Evolutionary conservation across 1,140 invertebrate species (phyloP), one percentile per base, ranked within the genome.

Genomic region (Euglossa dilemma): DNA sequence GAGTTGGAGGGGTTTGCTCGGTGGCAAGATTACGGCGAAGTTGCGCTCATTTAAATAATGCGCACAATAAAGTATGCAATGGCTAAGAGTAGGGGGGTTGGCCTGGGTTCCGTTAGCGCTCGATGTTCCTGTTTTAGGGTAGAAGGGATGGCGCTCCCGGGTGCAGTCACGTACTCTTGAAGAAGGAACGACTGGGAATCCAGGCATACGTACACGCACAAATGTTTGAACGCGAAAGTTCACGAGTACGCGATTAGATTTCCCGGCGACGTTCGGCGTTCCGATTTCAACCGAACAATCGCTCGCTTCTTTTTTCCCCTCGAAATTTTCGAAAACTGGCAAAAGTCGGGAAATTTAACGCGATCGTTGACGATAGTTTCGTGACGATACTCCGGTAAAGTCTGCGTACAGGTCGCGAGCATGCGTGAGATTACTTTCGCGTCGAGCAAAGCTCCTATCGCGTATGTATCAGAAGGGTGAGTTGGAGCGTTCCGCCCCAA

Each of bases 1-100:
- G 64, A 66, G 80, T 72, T 59, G 78, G 86, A 56, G 81, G 82
- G 81, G 72, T 70, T 86, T 76, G 80, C 88, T 89, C 85, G 87
- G 87, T 88, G 80, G 89, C 85, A 91, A 92, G 91, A 93, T 93
- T 93, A 93, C 90, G 87, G 85, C 81, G 80, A 90, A 90, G 88
- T 91, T 90, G 91, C 87, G 87, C 91, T 93, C 91, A 93, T 93
- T 93, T 93, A 91, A 93, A 93, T 93, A 93, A 93, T 93, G 92
- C 88, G 88, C 87, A 92, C 91, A 90, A 93, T 93, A 93, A 93
- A 93, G 88, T 92, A 92, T 92, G 91, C 92, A 91, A 92, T 91
- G 90, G 86, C 87, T 73, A 80, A 82, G 80, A 75, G 72, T 25
- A 71, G 64, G 82, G 66, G 87, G 84, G 87, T 85, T 86, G 87